Percentiles rank a stretch among this genome's conserved stretches.
Evolutionary conservation across 64 coral and sea anemone species (phyloP).

Genomic region (Hydrozoanthus tunicans): DNA sequence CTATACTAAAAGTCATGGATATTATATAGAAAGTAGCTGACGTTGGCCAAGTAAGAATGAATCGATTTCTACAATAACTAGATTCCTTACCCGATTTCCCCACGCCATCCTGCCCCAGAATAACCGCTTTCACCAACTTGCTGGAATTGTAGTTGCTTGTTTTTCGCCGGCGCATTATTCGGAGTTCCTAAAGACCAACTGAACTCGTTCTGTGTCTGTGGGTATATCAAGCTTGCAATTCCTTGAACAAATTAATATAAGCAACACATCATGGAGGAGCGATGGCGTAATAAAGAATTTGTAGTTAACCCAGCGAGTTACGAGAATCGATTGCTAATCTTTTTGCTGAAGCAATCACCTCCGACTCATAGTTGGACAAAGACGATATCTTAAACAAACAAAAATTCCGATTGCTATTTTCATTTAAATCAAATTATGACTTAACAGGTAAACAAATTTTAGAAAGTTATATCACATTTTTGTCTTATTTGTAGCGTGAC

Average conservation of each 20-base stretch:
- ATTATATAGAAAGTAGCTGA: too few species aligned
- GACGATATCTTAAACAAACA: conserved; percentile 38
- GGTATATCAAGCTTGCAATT: neutral
- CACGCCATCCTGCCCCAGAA: conserved; percentile 48
- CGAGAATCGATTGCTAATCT: neutral
- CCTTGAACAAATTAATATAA: neutral
- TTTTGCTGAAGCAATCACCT: conserved; percentile 41
- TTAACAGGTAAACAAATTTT: conserved; percentile 30
- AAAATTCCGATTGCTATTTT: conserved; percentile 16
- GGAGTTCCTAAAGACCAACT: neutral
- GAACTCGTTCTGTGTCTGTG: neutral
- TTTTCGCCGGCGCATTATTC: conserved; percentile 48
- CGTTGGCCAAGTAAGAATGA: neutral
- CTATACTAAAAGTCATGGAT: too few species aligned
- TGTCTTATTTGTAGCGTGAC: neutral
- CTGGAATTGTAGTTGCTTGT: neutral
- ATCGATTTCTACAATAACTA: neutral
- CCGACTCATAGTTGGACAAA: neutral
- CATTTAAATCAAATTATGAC: conserved; percentile 28
- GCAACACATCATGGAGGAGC: neutral
- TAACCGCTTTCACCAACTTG: conserved; percentile 37
- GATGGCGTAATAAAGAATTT: neutral
- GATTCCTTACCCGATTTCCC: conserved; percentile 26
- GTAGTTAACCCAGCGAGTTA: neutral
- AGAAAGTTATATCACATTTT: neutral